phyloP scores from a whole-genome alignment of 2,888 invertebrate species.

The Nephrotoma guestfalica region DNA sequence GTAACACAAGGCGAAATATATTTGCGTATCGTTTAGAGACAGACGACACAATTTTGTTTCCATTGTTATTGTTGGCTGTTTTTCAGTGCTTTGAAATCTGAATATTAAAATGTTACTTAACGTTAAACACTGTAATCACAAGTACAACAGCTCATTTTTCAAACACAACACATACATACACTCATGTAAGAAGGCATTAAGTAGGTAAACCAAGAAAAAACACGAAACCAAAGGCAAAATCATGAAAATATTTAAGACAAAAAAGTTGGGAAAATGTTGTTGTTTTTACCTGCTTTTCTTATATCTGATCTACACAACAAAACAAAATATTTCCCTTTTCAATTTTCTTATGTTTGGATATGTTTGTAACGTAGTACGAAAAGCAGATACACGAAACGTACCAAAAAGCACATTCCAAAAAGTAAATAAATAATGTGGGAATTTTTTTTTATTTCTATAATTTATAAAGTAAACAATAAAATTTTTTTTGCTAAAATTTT shows the following conservation, averaged over 20 bases:
- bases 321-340: background rate
- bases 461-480: background rate
- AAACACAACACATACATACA: background rate
- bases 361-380: background rate
- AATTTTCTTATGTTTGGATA: background rate
- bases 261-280: background rate
- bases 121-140: background rate
- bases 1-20: background rate
- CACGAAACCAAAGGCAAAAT: background rate
- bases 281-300: background rate
- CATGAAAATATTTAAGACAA: background rate
- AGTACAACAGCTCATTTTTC: background rate
- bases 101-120: background rate
- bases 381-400: background rate
- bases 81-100: background rate
- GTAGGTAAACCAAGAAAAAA: background rate
- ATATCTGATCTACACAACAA: background rate
- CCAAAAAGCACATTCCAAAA: background rate
- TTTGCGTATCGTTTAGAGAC: background rate
- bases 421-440: background rate
- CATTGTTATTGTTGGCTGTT: background rate
- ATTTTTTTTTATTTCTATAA: background rate
- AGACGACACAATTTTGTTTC: background rate
- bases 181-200: background rate
- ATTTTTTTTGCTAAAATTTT: background rate